Conservation (phyloP, 2,113 vertebrate species). For the Haliaeetus leucogaster region DNA sequence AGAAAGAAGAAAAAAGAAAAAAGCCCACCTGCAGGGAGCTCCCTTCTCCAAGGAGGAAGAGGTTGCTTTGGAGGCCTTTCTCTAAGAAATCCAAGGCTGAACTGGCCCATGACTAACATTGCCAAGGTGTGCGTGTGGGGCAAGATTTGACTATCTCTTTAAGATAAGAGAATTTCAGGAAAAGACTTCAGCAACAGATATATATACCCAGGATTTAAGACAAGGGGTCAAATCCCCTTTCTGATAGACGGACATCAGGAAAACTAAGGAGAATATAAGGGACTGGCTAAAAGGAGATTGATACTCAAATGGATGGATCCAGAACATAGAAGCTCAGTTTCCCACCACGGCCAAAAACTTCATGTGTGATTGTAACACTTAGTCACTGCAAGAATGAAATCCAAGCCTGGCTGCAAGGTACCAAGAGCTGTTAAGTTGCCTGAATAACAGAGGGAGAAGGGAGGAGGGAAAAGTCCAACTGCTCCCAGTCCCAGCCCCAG, state of each 20-base stretch:
- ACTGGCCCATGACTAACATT: background rate
- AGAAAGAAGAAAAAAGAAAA: background rate
- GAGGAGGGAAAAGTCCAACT: background rate
- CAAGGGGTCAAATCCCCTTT: background rate
- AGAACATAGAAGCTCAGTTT: background rate
- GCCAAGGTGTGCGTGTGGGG: background rate
- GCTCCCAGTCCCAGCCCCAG: background rate
- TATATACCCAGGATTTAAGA: background rate
- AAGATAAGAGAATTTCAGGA: background rate
- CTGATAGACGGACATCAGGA: background rate
- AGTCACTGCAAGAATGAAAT: background rate
- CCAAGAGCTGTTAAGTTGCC: background rate
- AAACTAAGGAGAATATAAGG: background rate
- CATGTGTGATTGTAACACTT: accelerated
- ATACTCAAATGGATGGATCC: background rate
- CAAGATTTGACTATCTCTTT: background rate
- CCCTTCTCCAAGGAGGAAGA: background rate
- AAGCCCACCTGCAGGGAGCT: background rate
- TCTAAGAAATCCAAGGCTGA: background rate
- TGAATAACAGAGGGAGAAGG: background rate
- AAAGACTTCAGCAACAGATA: background rate
- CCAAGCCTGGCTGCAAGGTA: background rate
- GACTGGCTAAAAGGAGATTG: background rate
- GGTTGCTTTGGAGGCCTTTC: background rate
- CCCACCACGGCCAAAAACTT: background rate